A percentile compares a stretch with the other conserved stretches of the same genome.
These are phyloP conservation scores for Anguilla megastoma DNA, from an alignment of 2,797 vertebrate genomes.

Conservation along the genomic window DNA sequence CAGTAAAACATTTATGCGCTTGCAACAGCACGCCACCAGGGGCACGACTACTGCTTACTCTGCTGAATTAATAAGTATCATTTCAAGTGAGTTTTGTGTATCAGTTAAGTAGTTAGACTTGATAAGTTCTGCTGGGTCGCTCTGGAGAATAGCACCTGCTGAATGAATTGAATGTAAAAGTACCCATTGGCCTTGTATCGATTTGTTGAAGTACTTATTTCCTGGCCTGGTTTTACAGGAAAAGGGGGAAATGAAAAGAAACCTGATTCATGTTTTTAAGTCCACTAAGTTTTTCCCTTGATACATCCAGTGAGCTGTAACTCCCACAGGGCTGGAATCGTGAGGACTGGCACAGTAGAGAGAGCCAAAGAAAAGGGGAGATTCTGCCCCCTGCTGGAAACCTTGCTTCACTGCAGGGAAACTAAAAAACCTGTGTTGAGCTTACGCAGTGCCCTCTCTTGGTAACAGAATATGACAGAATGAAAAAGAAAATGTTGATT, in stretches of 20 bases:
- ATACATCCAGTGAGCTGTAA: background rate
- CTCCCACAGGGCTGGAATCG: background rate
- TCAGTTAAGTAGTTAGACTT: background rate
- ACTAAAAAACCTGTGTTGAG: background rate
- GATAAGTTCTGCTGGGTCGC: background rate
- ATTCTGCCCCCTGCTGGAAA: constrained; percentile 36
- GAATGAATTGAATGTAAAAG: constrained; percentile 36
- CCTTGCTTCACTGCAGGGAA: background rate
- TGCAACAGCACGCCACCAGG: background rate
- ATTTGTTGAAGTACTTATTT: constrained; percentile 45
- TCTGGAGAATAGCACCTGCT: background rate
- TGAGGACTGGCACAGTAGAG: background rate
- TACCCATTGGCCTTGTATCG: constrained; percentile 49
- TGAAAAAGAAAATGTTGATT: background rate
- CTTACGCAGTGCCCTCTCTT: background rate
- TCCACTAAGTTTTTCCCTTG: constrained; percentile 10
- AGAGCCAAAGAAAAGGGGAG: constrained; percentile 25
- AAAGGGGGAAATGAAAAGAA: constrained; percentile 22
- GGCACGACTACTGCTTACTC: background rate
- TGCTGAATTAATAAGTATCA: constrained; percentile 2
- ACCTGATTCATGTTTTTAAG: constrained; percentile 40
- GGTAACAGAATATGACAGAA: background rate
- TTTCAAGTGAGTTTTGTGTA: background rate
- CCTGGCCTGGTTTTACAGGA: constrained; percentile 30
- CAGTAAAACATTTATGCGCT: background rate